Evolutionary conservation across 2,888 invertebrate genomes (phyloP), one percentile per base, ranked within the genome.

Genomic region (Dryobota labecula): DNA sequence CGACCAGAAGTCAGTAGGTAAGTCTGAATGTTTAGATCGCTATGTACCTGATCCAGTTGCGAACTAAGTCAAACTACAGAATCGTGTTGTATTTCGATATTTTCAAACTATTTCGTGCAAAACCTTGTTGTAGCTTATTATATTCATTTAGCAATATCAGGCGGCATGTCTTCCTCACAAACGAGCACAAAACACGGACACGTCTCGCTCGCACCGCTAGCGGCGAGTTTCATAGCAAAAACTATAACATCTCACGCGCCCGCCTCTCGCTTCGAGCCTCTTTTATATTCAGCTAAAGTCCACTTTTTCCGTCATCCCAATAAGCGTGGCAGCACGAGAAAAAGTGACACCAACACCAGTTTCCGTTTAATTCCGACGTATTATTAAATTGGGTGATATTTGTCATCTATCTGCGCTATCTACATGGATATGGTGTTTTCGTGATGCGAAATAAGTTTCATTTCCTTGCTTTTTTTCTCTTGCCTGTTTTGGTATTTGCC

Each of bases 261-360:
- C 79, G 80, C 77, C 83, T 82, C 85, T 77, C 72, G 72, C 57
- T 80, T 78, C 86, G 83, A 88, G 69, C 84, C 87, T 86, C 88
- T 89, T 89, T 90, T 89, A 90, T 91, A 92, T 92, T 93, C 91
- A 88, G 87, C 85, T 86, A 86, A 90, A 89, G 89, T 89, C 87
- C 82, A 84, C 87, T 89, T 92, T 93, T 89, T 92, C 69, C 53
- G 33, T 8, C 47, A 11, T 58, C 57, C 89, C 90, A 89, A 90
- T 90, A 90, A 90, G 82, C 89, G 90, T 88, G 84, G 82, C 78
- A 73, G 65, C 77, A 80, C 60, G 72, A 78, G 84, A 91, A 91
- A 91, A 92, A 90, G 78, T 80, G 76, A 87, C 80, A 89, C 82
- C 83, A 87, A 87, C 87, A 83, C 43, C 53, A 79, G 68, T 57